phyloP scores from a whole-genome alignment of 1,140 invertebrate genomes.

The Rhynchophorus ferrugineus region DNA sequence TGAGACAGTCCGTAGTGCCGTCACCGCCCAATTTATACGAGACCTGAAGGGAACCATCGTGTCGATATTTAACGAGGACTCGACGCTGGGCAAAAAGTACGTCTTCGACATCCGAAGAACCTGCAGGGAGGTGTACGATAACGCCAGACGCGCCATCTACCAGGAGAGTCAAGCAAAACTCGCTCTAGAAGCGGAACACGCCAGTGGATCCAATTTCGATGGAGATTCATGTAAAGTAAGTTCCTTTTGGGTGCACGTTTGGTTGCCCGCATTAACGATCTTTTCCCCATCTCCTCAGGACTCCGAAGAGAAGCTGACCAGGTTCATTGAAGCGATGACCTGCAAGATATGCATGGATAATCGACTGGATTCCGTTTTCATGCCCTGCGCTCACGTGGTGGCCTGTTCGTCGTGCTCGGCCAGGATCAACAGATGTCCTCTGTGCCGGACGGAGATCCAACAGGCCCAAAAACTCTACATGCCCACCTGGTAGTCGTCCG shows the following conservation, averaged over 20 bases:
- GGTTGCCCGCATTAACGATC: constrained; percentile 1
- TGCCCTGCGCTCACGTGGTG: constrained; percentile 75
- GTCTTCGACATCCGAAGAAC: constrained; percentile 83
- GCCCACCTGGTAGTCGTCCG: constrained; percentile 40
- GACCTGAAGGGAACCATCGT: constrained; percentile 88
- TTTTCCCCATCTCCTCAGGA: constrained; percentile 42
- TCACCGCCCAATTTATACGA: constrained; percentile 79
- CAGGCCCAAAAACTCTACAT: constrained; percentile 66
- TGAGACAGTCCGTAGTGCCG: constrained; percentile 78
- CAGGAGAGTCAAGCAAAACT: constrained; percentile 27
- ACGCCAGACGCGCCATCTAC: constrained; percentile 66
- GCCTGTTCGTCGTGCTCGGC: constrained; percentile 65
- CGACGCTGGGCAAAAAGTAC: constrained; percentile 76
- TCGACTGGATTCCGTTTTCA: constrained; percentile 70
- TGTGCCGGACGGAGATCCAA: constrained; percentile 66
- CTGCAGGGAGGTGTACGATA: constrained; percentile 80
- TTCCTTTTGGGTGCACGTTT: constrained; percentile 2
- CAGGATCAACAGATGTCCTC: constrained; percentile 65
- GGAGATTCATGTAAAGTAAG: constrained; percentile 38
- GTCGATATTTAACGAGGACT: constrained; percentile 84
- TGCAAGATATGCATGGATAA: constrained; percentile 80
- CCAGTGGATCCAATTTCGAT: constrained; percentile 20
- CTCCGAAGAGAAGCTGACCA: constrained; percentile 48
- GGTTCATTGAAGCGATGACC: constrained; percentile 62
- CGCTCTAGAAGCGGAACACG: constrained; percentile 14